These are phyloP conservation scores for Papio anubis DNA, from an alignment of 2,113 vertebrate genomes.

Conservation along the genomic window DNA sequence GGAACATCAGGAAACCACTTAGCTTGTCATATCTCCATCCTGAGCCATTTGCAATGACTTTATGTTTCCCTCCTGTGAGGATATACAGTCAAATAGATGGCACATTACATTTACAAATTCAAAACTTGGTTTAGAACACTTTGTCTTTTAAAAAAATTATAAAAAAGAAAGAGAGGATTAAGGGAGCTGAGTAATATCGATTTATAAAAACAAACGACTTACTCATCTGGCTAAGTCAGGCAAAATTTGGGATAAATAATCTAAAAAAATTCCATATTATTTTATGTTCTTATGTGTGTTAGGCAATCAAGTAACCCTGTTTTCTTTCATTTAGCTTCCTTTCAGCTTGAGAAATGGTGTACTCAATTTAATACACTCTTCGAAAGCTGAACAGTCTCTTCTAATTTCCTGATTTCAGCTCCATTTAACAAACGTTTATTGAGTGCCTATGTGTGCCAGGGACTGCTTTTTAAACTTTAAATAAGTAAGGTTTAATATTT, in stretches of 20 bases:
- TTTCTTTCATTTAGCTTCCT: conserved; percentile 55
- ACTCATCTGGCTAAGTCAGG: neutral
- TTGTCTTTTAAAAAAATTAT: neutral
- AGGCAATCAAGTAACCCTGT: neutral
- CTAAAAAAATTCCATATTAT: conserved; percentile 46
- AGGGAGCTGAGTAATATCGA: neutral
- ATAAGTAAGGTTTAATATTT: conserved; percentile 66
- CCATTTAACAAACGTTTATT: conserved; percentile 50
- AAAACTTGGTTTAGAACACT: neutral
- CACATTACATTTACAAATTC: neutral
- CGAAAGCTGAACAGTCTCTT: conserved; percentile 61
- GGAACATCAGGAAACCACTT: neutral
- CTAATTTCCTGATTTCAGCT: conserved; percentile 41
- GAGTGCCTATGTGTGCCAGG: conserved; percentile 59
- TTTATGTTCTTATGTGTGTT: conserved; percentile 3
- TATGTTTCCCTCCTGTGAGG: neutral
- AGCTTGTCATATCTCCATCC: neutral
- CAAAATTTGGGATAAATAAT: conserved; percentile 37
- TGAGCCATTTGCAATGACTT: neutral
- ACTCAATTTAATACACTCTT: conserved; percentile 51
- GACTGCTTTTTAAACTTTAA: conserved; percentile 48
- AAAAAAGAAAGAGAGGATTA: neutral
- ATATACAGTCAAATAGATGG: neutral
- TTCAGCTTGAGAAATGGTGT: conserved; percentile 46
- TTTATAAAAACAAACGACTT: conserved; percentile 30